Percentiles rank a stretch among this genome's conserved stretches.
phyloP scores from a whole-genome alignment of 2,888 invertebrate species.

The Drosophila macrothrix region DNA sequence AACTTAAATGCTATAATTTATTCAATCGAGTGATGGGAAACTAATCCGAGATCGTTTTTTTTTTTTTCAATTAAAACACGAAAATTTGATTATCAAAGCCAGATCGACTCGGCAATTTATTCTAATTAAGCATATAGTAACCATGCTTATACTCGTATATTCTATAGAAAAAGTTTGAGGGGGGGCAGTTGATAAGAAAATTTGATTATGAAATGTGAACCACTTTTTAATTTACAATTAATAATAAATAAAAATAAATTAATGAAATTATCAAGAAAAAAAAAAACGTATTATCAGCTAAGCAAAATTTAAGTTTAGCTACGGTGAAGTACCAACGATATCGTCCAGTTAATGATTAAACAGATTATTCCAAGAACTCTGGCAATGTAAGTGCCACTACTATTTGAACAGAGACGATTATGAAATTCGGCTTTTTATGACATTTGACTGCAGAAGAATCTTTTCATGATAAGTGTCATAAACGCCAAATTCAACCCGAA shows the following conservation, averaged over 20 bases:
- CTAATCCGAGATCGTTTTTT: neutral
- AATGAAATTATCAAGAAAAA: neutral
- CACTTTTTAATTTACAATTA: neutral
- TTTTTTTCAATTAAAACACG: neutral
- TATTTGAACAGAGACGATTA: neutral
- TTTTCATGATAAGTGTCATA: constrained; percentile 7
- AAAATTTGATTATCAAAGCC: neutral
- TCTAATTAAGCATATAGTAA: neutral
- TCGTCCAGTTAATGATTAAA: neutral
- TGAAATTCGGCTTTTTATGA: neutral
- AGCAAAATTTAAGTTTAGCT: neutral
- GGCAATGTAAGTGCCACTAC: constrained; percentile 7
- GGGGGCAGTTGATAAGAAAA: neutral
- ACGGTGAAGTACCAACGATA: neutral
- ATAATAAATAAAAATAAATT: neutral
- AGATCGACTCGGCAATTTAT: neutral
- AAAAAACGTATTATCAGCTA: neutral
- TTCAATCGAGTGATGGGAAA: neutral
- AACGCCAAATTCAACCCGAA: neutral
- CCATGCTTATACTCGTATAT: neutral
- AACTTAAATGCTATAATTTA: neutral
- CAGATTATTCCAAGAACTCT: neutral
- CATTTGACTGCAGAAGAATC: neutral
- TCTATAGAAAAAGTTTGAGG: neutral
- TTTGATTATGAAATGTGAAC: neutral